Conservation (phyloP, 2,888 invertebrate genomes). For the Ryuthela nishihirai region DNA sequence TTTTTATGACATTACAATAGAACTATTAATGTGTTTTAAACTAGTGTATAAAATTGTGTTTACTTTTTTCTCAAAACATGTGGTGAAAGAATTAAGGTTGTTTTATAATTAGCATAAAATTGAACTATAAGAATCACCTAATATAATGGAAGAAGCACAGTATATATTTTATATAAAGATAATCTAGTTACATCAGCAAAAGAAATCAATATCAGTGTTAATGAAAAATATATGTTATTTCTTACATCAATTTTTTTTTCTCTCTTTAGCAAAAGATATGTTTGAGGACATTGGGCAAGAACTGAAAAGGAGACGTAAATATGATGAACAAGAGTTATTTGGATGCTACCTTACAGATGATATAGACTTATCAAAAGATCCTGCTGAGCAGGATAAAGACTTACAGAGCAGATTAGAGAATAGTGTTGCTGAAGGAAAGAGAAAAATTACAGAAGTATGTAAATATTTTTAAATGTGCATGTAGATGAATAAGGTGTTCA, state of each 20-base stretch:
- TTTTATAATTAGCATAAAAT: too few relatives aligned
- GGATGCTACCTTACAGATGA: slow-evolving; percentile 54
- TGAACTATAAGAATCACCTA: too few relatives aligned
- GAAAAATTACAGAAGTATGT: slow-evolving; percentile 43
- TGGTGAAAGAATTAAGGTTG: too few relatives aligned
- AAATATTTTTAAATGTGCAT: not conserved
- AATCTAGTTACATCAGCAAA: not conserved
- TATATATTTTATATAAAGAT: not conserved
- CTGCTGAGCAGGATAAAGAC: slow-evolving; percentile 58
- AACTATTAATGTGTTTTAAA: too few relatives aligned
- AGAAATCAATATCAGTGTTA: too few relatives aligned
- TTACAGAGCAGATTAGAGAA: slow-evolving; percentile 59
- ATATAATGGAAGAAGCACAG: too few relatives aligned
- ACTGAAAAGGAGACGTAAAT: slow-evolving; percentile 62
- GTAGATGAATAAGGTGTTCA: too few relatives aligned
- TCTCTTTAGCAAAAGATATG: slow-evolving; percentile 59
- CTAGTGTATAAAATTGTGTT: too few relatives aligned
- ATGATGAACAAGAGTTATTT: slow-evolving; percentile 54
- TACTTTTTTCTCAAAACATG: too few relatives aligned
- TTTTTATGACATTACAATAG: too few relatives aligned
- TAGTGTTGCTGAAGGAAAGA: slow-evolving; percentile 54
- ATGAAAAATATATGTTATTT: too few relatives aligned
- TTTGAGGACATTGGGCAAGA: slow-evolving; percentile 64
- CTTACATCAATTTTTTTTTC: slow-evolving; percentile 35
- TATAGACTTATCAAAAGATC: slow-evolving; percentile 57